phyloP scores from a whole-genome alignment of 2,888 invertebrate genomes.

The Drosophila lutescens region DNA sequence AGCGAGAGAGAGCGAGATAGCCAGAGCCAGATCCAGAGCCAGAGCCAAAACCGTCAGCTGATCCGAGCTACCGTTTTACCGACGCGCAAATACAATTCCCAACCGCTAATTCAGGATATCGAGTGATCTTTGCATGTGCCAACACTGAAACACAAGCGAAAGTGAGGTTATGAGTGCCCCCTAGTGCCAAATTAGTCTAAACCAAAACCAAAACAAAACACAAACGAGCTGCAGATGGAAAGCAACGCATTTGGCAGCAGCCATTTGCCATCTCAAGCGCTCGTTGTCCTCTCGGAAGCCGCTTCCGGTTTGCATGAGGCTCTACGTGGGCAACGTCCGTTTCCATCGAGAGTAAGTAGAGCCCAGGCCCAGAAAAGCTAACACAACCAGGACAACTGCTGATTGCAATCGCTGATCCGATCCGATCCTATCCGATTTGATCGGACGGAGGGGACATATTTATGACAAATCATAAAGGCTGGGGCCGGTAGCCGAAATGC shows the following conservation, averaged over 20 bases:
- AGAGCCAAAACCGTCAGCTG: conserved; percentile 23
- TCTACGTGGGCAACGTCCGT: conserved; percentile 90
- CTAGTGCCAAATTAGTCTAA: conserved; percentile 40
- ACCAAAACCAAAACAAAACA: conserved; percentile 29
- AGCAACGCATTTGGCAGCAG: conserved; percentile 90
- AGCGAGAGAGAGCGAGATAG: conserved; percentile 10
- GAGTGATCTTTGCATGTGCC: conserved; percentile 36
- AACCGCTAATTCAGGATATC: conserved; percentile 13
- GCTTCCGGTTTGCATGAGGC: conserved; percentile 90
- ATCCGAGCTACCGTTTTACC: conserved; percentile 41
- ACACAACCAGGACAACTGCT: conserved; percentile 6
- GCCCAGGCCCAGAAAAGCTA: not conserved
- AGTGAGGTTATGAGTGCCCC: conserved; percentile 40
- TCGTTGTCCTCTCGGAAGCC: conserved; percentile 91
- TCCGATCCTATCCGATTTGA: conserved; percentile 1
- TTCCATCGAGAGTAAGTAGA: conserved; percentile 88
- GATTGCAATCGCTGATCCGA: conserved; percentile 18
- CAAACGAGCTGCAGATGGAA: conserved; percentile 86
- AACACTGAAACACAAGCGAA: conserved; percentile 25
- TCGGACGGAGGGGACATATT: conserved; percentile 61
- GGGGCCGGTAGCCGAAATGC: conserved; percentile 50
- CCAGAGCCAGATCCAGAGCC: not conserved
- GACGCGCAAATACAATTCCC: conserved; percentile 36
- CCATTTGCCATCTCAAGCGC: conserved; percentile 90
- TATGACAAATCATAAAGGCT: conserved; percentile 75